Conservation (phyloP, 2,888 invertebrate genomes). For the Lycophotia porphyrea region DNA sequence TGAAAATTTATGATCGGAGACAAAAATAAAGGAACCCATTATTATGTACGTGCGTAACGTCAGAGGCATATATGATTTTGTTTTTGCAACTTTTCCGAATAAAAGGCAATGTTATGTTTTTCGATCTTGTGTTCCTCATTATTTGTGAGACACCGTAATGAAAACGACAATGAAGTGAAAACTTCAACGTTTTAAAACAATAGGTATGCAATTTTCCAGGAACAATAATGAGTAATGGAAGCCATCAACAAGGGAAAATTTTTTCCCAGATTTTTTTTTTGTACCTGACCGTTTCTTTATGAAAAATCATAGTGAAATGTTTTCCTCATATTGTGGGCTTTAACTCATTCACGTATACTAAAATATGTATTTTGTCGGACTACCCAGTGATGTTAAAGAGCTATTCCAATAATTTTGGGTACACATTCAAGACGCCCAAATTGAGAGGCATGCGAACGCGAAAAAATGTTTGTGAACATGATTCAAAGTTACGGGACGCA, state of each 20-base stretch:
- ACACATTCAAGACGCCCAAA: conserved; percentile 44
- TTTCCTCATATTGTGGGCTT: conserved; percentile 16
- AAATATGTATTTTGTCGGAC: conserved; percentile 17
- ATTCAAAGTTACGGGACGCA: conserved; percentile 36
- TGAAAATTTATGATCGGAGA: conserved; percentile 63
- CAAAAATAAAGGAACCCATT: conserved; percentile 62
- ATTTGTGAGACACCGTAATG: background rate
- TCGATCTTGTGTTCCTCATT: background rate
- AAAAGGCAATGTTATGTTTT: conserved; percentile 19
- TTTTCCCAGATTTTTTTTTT: background rate
- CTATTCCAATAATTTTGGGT: conserved; percentile 47
- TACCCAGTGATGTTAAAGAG: conserved; percentile 16
- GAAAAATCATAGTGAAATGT: conserved; percentile 4
- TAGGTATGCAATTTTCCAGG: too few species aligned
- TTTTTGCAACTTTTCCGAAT: conserved; percentile 35
- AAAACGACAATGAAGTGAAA: background rate
- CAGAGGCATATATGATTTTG: conserved; percentile 49
- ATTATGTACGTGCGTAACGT: conserved; percentile 50
- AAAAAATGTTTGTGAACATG: conserved; percentile 46
- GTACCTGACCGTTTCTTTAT: background rate
- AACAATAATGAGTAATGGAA: too few species aligned
- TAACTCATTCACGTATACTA: conserved; percentile 8
- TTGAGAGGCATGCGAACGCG: conserved; percentile 38
- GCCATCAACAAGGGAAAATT: background rate
- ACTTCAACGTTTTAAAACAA: background rate